Conservation (phyloP, 1,140 invertebrate species). For the Drosophila watanabei region DNA sequence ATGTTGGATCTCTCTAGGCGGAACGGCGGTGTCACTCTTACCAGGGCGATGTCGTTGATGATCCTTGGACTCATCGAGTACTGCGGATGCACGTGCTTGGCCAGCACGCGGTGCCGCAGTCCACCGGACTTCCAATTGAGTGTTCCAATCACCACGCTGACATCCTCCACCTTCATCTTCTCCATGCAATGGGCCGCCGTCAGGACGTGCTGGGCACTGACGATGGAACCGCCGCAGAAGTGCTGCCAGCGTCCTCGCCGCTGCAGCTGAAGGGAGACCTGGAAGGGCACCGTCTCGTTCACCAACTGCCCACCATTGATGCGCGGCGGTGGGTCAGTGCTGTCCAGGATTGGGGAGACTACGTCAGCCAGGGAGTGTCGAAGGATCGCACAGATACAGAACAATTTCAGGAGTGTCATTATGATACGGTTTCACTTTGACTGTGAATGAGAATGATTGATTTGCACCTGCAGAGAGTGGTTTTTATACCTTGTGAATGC, state of each 20-base stretch:
- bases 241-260: slow-evolving; percentile 73
- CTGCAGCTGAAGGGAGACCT: slow-evolving; percentile 73
- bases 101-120: slow-evolving; percentile 50
- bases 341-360: not conserved
- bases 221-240: slow-evolving; percentile 85
- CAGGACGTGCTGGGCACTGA: slow-evolving; percentile 76
- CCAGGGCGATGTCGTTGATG: slow-evolving; percentile 78
- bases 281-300: slow-evolving; percentile 73
- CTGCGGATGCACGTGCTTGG: slow-evolving; percentile 69
- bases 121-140: slow-evolving; percentile 86
- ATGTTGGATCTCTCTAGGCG: slow-evolving; percentile 55
- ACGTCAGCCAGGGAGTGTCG: not conserved
- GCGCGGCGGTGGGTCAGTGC: slow-evolving; percentile 17
- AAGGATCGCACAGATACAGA: slow-evolving; percentile 1
- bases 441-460: not conserved
- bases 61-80: slow-evolving; percentile 68
- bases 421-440: not conserved
- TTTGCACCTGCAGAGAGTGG: not conserved
- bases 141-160: slow-evolving; percentile 86
- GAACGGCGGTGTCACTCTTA: slow-evolving; percentile 69
- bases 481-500: slow-evolving; percentile 29
- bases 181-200: slow-evolving; percentile 85
- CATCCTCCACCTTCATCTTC: slow-evolving; percentile 64
- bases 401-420: slow-evolving; percentile 15
- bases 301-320: slow-evolving; percentile 75